phyloP scores from a whole-genome alignment of 2,113 vertebrate species.

The Callipepla californica region DNA sequence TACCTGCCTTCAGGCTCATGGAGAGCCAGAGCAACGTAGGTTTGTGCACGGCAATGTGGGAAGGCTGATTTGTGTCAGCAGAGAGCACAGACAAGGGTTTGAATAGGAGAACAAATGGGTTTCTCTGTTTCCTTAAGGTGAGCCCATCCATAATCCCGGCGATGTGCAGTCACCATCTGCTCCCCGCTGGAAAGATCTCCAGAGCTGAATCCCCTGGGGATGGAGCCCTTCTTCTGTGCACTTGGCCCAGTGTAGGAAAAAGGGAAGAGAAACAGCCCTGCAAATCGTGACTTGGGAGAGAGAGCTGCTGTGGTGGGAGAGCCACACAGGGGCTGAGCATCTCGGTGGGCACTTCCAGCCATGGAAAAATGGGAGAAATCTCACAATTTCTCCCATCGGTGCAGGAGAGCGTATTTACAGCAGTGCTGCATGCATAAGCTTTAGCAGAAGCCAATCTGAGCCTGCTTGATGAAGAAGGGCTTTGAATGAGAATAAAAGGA shows the following conservation, averaged over 20 bases:
- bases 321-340: rapidly evolving
- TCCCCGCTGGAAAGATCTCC: neutral
- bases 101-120: constrained; percentile 41
- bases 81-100: neutral
- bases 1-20: neutral
- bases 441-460: neutral
- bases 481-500: neutral
- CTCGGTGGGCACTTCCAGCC: neutral
- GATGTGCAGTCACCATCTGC: constrained; percentile 32
- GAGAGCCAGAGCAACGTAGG: rapidly evolving
- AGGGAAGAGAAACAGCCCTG: neutral
- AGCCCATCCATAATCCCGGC: neutral
- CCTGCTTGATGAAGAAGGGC: neutral
- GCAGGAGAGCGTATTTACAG: neutral
- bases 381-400: neutral
- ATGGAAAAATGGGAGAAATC: neutral
- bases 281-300: neutral
- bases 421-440: rapidly evolving
- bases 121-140: constrained; percentile 41
- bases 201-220: neutral
- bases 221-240: neutral
- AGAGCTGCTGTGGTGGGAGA: neutral
- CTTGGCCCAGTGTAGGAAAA: neutral
- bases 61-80: neutral
- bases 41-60: rapidly evolving